phyloP scores from a whole-genome alignment of 1,140 invertebrate species.

The Atopsyche davidsoni region DNA sequence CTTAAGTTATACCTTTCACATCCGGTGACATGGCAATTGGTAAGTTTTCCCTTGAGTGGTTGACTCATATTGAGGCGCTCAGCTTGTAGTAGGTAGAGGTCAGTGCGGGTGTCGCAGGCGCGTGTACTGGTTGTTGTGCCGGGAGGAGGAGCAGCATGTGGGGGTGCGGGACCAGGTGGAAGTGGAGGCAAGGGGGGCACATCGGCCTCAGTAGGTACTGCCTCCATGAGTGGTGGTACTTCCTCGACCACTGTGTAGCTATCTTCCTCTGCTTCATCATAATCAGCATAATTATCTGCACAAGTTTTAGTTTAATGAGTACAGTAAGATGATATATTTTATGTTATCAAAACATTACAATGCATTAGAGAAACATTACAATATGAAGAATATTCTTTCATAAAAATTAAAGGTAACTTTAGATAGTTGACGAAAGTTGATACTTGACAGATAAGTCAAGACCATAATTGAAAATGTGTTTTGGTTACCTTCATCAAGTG shows the following conservation, averaged over 20 bases:
- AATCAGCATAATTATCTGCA: constrained; percentile 24
- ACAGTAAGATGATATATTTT: too few relatives aligned
- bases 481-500: constrained; percentile 44
- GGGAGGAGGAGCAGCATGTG: constrained; percentile 44
- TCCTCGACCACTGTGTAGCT: constrained; percentile 35
- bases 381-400: too few relatives aligned
- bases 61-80: constrained; percentile 69
- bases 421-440: too few relatives aligned
- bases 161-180: constrained; percentile 36
- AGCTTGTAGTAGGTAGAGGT: constrained; percentile 79
- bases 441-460: too few relatives aligned
- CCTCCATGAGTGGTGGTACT: constrained; percentile 33
- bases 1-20: constrained; percentile 69
- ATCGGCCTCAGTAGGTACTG: constrained; percentile 14
- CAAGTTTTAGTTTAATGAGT: too few relatives aligned
- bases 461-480: background rate
- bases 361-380: too few relatives aligned
- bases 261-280: constrained; percentile 21
- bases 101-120: constrained; percentile 79
- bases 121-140: constrained; percentile 51
- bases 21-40: constrained; percentile 82
- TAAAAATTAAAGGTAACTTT: too few relatives aligned
- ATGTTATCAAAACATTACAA: too few relatives aligned
- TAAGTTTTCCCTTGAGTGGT: constrained; percentile 74
- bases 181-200: constrained; percentile 36